A percentile compares a stretch with the other conserved stretches of the same genome.
phyloP scores from a whole-genome alignment of 2,888 invertebrate species.

The Bruchidius siliquastri region DNA sequence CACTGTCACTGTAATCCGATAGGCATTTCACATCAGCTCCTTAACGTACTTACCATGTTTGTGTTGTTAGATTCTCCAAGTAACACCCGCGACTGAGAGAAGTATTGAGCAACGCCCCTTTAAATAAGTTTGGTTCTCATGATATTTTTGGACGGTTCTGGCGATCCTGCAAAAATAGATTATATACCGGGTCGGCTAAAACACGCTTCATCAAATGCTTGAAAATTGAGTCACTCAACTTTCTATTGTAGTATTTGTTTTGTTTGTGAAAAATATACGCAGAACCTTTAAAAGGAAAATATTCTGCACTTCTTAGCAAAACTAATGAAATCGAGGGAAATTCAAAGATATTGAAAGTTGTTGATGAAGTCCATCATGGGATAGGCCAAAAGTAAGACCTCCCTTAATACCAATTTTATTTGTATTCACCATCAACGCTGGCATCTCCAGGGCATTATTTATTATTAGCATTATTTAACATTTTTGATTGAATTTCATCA shows the following conservation, averaged over 20 bases:
- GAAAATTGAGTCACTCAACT: neutral
- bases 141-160: slow-evolving; percentile 28
- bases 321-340: no score
- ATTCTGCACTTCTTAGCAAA: no score
- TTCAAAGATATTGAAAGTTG: no score
- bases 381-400: no score
- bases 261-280: no score
- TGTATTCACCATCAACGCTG: no score
- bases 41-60: slow-evolving; percentile 41
- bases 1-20: neutral
- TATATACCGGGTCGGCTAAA: neutral
- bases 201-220: neutral
- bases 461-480: no score
- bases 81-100: slow-evolving; percentile 42
- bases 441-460: no score
- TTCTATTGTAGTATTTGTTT: neutral
- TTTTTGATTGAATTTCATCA: no score
- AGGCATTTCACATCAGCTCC: neutral
- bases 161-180: slow-evolving; percentile 13
- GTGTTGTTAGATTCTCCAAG: slow-evolving; percentile 38
- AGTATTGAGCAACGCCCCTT: slow-evolving; percentile 14
- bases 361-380: no score
- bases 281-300: no score
- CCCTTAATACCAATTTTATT: no score
- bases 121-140: slow-evolving; percentile 34